Base-by-base conservation (phyloP, 2,888 invertebrate genomes). In the Acrocera orbiculus region DNA sequence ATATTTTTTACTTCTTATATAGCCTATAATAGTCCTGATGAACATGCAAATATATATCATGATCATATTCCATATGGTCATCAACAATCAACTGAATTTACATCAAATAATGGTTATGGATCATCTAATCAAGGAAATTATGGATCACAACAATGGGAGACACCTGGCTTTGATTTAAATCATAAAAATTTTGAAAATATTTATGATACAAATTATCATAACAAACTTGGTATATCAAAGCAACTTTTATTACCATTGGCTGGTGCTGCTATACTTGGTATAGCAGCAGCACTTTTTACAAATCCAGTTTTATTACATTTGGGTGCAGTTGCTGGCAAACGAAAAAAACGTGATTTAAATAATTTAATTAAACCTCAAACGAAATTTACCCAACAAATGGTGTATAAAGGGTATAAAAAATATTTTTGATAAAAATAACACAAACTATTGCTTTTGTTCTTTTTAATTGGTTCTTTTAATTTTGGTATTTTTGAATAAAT, bases 291-390 rank as follows among this genome's bases (percentile, higher is more conserved):
- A 11, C 61, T 82, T 37, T 76, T 79, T 34, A 69, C 69, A 44
- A 81, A 82, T 58, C 83, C 85, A 4, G 66, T 82, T 32, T 66
- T 85, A 10, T 56, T 85, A 23, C 82, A 82, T 53, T 65, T 85
- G 27, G 81, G 82, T 16, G 75, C 79, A 1, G 64, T 81, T 7
- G 78, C 77, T 11, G 60, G 65, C 41, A n/a, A n/a, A n/a, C n/a
- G n/a, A n/a, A n/a, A n/a, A n/a, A n/a, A n/a, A n/a, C n/a, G n/a
- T n/a, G n/a, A n/a, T n/a, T n/a, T n/a, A n/a, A n/a, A n/a, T n/a
- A n/a, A n/a, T n/a, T n/a, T n/a, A n/a, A n/a, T n/a, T n/a, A n/a
- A n/a, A n/a, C n/a, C n/a, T n/a, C n/a, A n/a, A n/a, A n/a, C n/a
- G n/a, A n/a, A n/a, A n/a, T n/a, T n/a, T n/a, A n/a, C n/a, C n/a